A percentile compares a stretch with the other conserved stretches of the same genome.
phyloP scores from a whole-genome alignment of 1,140 invertebrate genomes.

The Diachasmimorpha longicaudata region DNA sequence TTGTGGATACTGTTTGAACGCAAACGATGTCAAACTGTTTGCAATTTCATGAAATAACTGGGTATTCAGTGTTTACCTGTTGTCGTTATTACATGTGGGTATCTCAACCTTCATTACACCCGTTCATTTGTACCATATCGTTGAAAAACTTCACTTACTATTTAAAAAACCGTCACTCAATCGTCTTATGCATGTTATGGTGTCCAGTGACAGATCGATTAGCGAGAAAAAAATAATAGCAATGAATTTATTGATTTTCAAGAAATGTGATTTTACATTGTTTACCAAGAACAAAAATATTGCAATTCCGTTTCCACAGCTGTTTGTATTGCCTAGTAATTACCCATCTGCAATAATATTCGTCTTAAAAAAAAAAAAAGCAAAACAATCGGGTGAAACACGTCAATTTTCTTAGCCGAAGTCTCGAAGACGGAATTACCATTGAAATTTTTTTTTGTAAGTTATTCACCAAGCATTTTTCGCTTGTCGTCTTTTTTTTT shows the following conservation, averaged over 20 bases:
- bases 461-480: background rate
- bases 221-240: background rate
- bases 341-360: too few species aligned
- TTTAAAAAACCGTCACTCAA: slow-evolving; percentile 12
- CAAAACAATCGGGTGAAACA: background rate
- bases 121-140: background rate
- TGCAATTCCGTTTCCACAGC: too few species aligned
- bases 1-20: background rate
- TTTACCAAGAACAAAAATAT: too few species aligned
- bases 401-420: slow-evolving; percentile 21
- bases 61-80: background rate
- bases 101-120: background rate
- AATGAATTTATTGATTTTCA: background rate
- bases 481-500: background rate
- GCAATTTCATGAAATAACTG: background rate
- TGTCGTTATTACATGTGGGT: background rate
- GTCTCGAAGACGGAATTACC: background rate
- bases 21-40: background rate
- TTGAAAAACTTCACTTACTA: background rate
- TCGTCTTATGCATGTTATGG: slow-evolving; percentile 34
- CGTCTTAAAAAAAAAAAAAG: background rate
- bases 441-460: slow-evolving; percentile 5
- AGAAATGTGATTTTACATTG: background rate
- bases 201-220: background rate
- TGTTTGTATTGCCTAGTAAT: too few species aligned